Base-by-base conservation (phyloP, 2,888 invertebrate species). In the Himalopsyche tibetana region DNA sequence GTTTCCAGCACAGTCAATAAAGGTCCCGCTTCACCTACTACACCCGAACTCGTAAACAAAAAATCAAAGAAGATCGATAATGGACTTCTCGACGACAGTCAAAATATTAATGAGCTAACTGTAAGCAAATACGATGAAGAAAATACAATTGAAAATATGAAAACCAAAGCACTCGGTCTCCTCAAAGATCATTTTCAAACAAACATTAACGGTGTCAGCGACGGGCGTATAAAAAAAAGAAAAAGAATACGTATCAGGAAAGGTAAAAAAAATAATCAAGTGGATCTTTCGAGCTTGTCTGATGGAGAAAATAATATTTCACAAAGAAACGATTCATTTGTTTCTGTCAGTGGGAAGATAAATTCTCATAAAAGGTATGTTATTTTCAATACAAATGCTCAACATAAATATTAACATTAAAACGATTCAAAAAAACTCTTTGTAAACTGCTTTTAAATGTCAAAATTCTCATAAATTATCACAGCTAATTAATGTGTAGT, bases 201-300 rank as follows among this genome's bases (percentile, higher is more conserved):
- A 12, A 87, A 84, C 69, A 82, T 81, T 5, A 88, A 84, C 79
- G 87, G 87, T 15, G 85, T 88, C 11, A 88, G 87, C 51, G 88
- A 88, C 63, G 88, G 88, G 2, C 87, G 88, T 8, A 87, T 88
- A 8, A 87, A 86, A 40, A 88, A 88, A 42, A 82, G 88, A 84
- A 88, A 87, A 80, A 85, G 88, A 80, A 80, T 88, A 38, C 69
- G 88, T 42, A 87, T 88, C 28, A 85, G 88, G 45, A 88, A 87
- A 69, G 86, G 86, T 36, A 87, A 87, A 63, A 88, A 88, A 69
- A 88, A 85, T 55, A 88, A 83, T 42, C 83, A 84, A 36, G 85
- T 87, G 8, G 86, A 87, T 45, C 82, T 87, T 19, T 69, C 85
- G 12, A 51, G 55, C 9, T 79, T 88, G 55, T 88, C 88, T 12